phyloP scores from a whole-genome alignment of 2,888 invertebrate species.

The Metacarcinus magister region DNA sequence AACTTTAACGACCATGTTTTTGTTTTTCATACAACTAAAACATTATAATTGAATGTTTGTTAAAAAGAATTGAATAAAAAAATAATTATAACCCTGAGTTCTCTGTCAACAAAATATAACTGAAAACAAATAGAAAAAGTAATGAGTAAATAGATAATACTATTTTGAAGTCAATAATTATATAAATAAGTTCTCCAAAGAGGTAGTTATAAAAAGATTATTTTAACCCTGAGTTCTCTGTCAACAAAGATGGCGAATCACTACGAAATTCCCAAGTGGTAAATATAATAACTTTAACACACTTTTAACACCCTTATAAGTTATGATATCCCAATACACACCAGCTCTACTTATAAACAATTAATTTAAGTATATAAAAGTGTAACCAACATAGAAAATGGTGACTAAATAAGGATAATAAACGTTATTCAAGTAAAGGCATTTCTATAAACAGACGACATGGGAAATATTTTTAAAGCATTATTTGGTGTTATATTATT shows the following conservation, averaged over 20 bases:
- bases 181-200: not conserved
- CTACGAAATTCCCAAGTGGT: conserved; percentile 81
- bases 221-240: conserved; percentile 66
- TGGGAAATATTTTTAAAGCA: not conserved
- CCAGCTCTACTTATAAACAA: not conserved
- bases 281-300: not conserved
- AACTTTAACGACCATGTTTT: too few relatives aligned
- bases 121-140: not conserved
- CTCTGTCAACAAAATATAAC: too few relatives aligned
- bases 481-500: not conserved
- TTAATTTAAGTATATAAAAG: not conserved
- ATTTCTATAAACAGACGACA: not conserved
- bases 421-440: not conserved
- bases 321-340: not conserved
- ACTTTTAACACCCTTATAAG: not conserved
- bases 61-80: too few relatives aligned
- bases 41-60: not conserved
- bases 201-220: not conserved
- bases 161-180: not conserved
- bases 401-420: not conserved
- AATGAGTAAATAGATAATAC: not conserved
- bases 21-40: too few relatives aligned
- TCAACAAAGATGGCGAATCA: conserved; percentile 81
- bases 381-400: not conserved
- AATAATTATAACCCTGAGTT: not conserved